These are phyloP conservation scores for Smittia sp. DNA, from an alignment of 2,888 invertebrate species.

Conservation along the genomic window DNA sequence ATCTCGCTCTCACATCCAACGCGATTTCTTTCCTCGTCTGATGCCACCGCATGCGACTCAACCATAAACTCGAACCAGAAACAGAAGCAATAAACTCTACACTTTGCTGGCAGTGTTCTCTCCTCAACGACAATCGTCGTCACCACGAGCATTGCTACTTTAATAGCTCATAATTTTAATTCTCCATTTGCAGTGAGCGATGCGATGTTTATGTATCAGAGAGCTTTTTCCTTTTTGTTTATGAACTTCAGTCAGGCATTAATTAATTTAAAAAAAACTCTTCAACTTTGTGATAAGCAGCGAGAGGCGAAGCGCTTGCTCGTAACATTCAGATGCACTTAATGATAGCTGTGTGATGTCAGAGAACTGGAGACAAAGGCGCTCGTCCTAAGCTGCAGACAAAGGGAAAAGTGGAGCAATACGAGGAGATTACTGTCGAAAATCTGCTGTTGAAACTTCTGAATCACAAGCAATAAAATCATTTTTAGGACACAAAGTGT, in stretches of 20 bases:
- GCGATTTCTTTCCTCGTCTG: not conserved
- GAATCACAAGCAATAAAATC: too few relatives aligned
- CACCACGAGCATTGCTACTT: not conserved
- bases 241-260: slow-evolving; percentile 3
- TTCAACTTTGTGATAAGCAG: not conserved
- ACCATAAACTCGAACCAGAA: not conserved
- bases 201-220: not conserved
- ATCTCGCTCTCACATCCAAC: slow-evolving; percentile 2
- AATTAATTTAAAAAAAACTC: not conserved
- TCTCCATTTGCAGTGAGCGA: not conserved
- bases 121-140: not conserved
- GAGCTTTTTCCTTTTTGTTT: not conserved
- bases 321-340: not conserved
- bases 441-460: too few relatives aligned
- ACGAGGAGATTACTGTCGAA: too few relatives aligned
- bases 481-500: too few relatives aligned
- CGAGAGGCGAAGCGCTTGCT: not conserved
- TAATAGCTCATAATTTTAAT: not conserved
- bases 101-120: not conserved
- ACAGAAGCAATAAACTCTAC: not conserved
- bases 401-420: too few relatives aligned
- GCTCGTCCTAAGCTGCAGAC: too few relatives aligned
- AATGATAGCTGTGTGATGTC: not conserved
- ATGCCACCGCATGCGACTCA: slow-evolving; percentile 2
- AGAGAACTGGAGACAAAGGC: too few relatives aligned